phyloP scores from a whole-genome alignment of 2,888 invertebrate species.

The Xanthostigma xanthostigma region DNA sequence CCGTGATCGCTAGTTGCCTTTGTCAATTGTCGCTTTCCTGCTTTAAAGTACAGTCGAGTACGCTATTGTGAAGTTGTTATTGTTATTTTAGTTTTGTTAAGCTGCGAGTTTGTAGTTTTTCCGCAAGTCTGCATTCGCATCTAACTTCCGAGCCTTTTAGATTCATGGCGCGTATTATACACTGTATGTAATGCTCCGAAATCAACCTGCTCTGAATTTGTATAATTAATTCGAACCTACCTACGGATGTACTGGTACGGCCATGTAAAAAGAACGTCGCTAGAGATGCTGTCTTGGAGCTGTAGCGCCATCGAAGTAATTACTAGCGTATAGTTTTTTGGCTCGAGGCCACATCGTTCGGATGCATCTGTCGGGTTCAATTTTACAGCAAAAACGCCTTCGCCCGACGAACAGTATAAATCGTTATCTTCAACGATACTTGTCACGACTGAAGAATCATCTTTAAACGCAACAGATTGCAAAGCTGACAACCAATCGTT shows the following conservation, averaged over 20 bases:
- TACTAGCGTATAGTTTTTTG: conserved; percentile 54
- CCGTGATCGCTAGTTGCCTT: too few species aligned
- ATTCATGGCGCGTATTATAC: too few species aligned
- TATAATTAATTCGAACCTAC: not conserved
- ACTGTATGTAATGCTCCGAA: too few species aligned
- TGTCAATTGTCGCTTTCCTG: too few species aligned
- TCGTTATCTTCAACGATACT: conserved; percentile 76
- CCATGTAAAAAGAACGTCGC: conserved; percentile 58
- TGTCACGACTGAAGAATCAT: conserved; percentile 33
- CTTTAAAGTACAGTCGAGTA: too few species aligned
- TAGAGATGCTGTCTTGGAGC: conserved; percentile 48
- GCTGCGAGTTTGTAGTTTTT: too few species aligned
- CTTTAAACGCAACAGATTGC: conserved; percentile 69
- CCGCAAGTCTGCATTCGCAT: too few species aligned
- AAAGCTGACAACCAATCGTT: conserved; percentile 65
- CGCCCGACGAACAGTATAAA: conserved; percentile 72
- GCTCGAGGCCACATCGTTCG: conserved; percentile 55
- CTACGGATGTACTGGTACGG: conserved; percentile 70
- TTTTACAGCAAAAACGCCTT: conserved; percentile 66
- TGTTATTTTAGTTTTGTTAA: too few species aligned
- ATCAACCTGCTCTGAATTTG: too few species aligned
- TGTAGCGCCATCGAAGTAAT: conserved; percentile 64
- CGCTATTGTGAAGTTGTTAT: too few species aligned
- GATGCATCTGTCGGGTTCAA: conserved; percentile 67
- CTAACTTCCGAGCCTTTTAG: too few species aligned